A percentile compares a stretch with the other conserved stretches of the same genome.
Conservation (phyloP, 2,797 vertebrate species). For the Petrocephalus schoutedeni region DNA sequence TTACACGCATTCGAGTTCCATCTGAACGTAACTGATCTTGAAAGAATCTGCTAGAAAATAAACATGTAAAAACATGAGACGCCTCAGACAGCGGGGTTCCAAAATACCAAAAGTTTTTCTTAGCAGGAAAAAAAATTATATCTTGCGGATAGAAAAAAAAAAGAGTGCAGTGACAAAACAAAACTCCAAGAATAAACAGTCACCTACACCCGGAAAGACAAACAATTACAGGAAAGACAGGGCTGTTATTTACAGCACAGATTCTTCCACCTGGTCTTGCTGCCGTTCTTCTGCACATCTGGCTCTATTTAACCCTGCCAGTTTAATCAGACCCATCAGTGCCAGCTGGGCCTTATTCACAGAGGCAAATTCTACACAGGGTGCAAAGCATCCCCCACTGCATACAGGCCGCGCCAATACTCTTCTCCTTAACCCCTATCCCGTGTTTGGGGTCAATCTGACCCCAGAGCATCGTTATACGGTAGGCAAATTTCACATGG, state of each 20-base stretch:
- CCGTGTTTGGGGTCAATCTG: too few species aligned
- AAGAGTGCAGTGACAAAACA: background rate
- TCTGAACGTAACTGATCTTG: slow-evolving; percentile 6
- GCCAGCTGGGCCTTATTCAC: background rate
- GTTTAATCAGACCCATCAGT: background rate
- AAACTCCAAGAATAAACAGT: background rate
- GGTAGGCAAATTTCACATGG: too few species aligned
- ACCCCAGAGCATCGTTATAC: too few species aligned
- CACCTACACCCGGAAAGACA: background rate
- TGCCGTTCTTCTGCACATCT: background rate
- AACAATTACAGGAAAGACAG: background rate
- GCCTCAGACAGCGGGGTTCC: background rate
- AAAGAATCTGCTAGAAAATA: slow-evolving; percentile 10
- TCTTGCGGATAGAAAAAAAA: background rate
- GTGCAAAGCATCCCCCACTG: background rate
- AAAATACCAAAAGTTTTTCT: background rate
- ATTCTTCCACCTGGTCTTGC: background rate
- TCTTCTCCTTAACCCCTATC: too few species aligned
- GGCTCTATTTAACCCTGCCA: background rate
- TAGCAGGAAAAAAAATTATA: background rate
- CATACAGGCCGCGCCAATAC: background rate
- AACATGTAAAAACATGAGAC: background rate
- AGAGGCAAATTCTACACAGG: background rate
- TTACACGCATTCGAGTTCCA: background rate
- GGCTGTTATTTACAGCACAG: background rate